Conservation (phyloP, 2,888 invertebrate genomes). For the Polyommatus icarus region DNA sequence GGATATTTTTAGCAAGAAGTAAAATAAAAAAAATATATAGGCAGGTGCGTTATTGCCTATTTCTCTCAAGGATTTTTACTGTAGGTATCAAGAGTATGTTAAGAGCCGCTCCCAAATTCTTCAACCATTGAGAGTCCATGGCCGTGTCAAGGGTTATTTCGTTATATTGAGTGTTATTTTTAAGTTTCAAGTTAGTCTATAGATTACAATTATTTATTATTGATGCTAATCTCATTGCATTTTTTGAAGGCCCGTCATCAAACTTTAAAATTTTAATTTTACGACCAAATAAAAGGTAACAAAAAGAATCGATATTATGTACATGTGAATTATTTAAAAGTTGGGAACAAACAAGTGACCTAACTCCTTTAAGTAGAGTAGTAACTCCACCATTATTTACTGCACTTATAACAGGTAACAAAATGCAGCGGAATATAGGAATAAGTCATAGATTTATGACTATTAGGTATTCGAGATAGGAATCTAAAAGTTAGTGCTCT, state of each 20-base stretch:
- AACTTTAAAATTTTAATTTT: neutral
- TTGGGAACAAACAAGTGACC: neutral
- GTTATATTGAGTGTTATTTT: slow-evolving; percentile 15
- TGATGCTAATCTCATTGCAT: too few relatives aligned
- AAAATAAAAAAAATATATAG: neutral
- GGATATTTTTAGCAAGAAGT: neutral
- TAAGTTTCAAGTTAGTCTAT: neutral
- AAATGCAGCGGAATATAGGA: neutral
- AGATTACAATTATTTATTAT: neutral
- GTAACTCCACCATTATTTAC: neutral
- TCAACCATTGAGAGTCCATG: slow-evolving; percentile 33
- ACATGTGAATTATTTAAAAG: neutral
- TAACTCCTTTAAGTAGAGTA: neutral
- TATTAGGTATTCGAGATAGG: slow-evolving; percentile 36
- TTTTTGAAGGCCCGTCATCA: neutral
- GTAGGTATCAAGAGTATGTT: slow-evolving; percentile 20
- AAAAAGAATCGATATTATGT: too few relatives aligned
- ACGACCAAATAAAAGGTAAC: neutral
- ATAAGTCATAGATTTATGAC: slow-evolving; percentile 32
- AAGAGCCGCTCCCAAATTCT: slow-evolving; percentile 38
- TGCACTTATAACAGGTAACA: slow-evolving; percentile 25
- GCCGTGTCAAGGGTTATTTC: slow-evolving; percentile 35
- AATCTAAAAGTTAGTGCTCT: slow-evolving; percentile 56
- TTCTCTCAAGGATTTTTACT: neutral
- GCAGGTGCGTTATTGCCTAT: neutral